These are phyloP conservation scores for Meloe dianella DNA, from an alignment of 2,888 invertebrate species.

Conservation along the genomic window DNA sequence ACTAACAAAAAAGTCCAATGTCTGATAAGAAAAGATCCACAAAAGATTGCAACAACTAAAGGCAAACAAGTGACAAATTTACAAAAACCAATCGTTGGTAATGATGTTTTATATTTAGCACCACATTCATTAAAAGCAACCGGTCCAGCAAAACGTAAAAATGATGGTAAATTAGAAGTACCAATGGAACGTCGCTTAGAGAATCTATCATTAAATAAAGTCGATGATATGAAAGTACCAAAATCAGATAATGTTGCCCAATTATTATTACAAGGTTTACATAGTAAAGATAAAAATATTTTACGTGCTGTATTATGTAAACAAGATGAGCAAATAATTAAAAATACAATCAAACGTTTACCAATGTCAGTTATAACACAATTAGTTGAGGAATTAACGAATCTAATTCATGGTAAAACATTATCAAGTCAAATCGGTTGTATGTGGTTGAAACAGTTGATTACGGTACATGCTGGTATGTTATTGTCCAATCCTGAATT, in stretches of 20 bases:
- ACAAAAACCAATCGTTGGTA: slow-evolving; percentile 57
- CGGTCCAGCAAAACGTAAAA: slow-evolving; percentile 52
- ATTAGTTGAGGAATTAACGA: slow-evolving; percentile 75
- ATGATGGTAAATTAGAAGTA: slow-evolving; percentile 63
- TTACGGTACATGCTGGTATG: slow-evolving; percentile 67
- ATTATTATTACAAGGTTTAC: slow-evolving; percentile 82
- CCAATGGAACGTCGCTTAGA: slow-evolving; percentile 85
- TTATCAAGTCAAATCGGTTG: slow-evolving; percentile 65
- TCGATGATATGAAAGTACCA: slow-evolving; percentile 62
- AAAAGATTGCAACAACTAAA: slow-evolving; percentile 36
- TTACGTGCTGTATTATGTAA: slow-evolving; percentile 74
- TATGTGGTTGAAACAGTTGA: slow-evolving; percentile 66
- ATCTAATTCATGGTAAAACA: slow-evolving; percentile 72
- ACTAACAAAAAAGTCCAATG: slow-evolving; percentile 59
- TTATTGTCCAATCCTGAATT: slow-evolving; percentile 68
- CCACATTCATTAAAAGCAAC: slow-evolving; percentile 51
- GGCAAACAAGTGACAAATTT: slow-evolving; percentile 56
- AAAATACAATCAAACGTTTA: slow-evolving; percentile 75
- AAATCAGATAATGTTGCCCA: slow-evolving; percentile 78
- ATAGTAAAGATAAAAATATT: slow-evolving; percentile 80
- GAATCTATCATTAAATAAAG: slow-evolving; percentile 74
- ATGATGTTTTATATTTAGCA: slow-evolving; percentile 62
- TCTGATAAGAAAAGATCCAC: slow-evolving; percentile 59
- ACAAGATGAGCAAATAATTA: slow-evolving; percentile 71
- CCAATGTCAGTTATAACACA: slow-evolving; percentile 78